Base-by-base conservation (phyloP, 2,797 vertebrate genomes). In the Selene dorsalis region DNA sequence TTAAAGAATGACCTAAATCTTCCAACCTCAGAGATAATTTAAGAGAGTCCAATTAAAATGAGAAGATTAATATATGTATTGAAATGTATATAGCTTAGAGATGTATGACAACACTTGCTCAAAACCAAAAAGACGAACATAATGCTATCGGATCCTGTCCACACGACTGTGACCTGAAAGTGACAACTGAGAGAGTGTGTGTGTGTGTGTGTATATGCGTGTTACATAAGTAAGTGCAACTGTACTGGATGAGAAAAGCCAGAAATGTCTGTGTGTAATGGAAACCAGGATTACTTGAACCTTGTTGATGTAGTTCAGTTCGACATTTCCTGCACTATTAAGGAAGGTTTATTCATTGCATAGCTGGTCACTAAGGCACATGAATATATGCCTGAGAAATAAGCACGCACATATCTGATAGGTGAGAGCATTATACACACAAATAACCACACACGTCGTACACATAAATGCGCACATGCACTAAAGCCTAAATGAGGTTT, bases 101-200 rank as follows among this genome's bases (percentile, higher is more conserved):
- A 83, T 84, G 28, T 87, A 73, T 71, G 60, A 85, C 82, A 75
- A 69, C 58, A 52, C 80, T 84, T 85, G 91, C 93, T 93, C 74
- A 78, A 94, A 93, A 93, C 94, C 94, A 94, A 95, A 95, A 93
- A 91, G 56, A 87, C 57, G 24, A 84, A 74, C 38, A 14, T 45
- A 22, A 67, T 45, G 35, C 4, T 50, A 85, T 80, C 79, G 30
- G 56, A 84, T 60, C 82, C 67, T 79, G 63, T 92, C 82, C 68
- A 82, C 86, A 62, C 20, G 7, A 73, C 64, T 73, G 75, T 84
- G 83, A 84, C 71, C 55, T 79, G 38, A 82, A 70, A 71, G 59
- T 66, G 62, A 72, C 57, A 53, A 35, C 32, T 35, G 7, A 35
- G 32, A 3, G 30, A 3, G 30, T 30, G 30, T 61, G 45, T 75